A percentile compares a stretch with the other conserved stretches of the same genome.
Evolutionary conservation across 2,888 invertebrate species (phyloP).

Genomic region (Amitus sp.): DNA sequence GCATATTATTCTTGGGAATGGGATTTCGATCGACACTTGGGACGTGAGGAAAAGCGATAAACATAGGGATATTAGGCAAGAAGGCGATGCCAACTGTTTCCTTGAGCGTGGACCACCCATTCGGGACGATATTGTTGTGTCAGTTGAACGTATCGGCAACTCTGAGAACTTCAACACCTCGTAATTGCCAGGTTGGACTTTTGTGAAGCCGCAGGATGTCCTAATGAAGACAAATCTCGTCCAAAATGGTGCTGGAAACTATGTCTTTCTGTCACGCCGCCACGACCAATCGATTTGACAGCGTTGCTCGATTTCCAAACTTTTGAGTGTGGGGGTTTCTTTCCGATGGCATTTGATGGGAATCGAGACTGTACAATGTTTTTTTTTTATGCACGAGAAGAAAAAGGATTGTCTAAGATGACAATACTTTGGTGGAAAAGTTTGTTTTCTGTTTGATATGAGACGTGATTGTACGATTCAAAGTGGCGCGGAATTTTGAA

Average conservation of each 20-base stretch:
- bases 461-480: too few relatives aligned
- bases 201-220: constrained; percentile 58
- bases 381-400: too few relatives aligned
- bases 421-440: too few relatives aligned
- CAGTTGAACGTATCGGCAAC: constrained; percentile 29
- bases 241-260: constrained; percentile 58
- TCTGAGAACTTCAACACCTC: constrained; percentile 56
- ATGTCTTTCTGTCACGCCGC: constrained; percentile 51
- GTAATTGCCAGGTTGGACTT: constrained; percentile 61
- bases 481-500: too few relatives aligned
- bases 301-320: constrained; percentile 1
- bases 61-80: constrained; percentile 16
- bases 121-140: constrained; percentile 37
- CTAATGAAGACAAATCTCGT: constrained; percentile 65
- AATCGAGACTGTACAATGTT: too few relatives aligned
- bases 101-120: constrained; percentile 34
- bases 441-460: too few relatives aligned
- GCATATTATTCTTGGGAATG: background rate
- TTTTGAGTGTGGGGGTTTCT: background rate
- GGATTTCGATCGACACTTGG: background rate
- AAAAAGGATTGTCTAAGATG: too few relatives aligned
- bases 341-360: background rate
- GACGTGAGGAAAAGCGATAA: constrained; percentile 29
- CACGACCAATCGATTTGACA: constrained; percentile 28
- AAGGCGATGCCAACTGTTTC: constrained; percentile 2